Percentiles rank a stretch among this genome's conserved stretches.
Evolutionary conservation across 2,888 invertebrate species (phyloP).

Genomic region (Ceramica pisi): DNA sequence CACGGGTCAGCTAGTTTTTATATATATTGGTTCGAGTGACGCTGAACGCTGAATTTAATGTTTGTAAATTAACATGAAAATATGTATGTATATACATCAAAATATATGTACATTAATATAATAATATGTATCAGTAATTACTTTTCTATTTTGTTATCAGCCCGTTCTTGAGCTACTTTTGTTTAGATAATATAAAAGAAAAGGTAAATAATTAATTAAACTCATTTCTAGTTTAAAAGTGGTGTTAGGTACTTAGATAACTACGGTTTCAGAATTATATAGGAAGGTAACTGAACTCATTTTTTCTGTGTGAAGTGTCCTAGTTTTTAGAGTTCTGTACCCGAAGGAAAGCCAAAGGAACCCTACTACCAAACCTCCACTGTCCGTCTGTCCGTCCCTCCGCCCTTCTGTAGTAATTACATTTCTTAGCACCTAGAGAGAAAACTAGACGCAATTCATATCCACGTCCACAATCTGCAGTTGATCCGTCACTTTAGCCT

Average conservation of each 20-base stretch:
- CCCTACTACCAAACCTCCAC: no score
- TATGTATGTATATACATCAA: background rate
- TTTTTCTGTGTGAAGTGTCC: background rate
- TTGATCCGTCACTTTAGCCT: no score
- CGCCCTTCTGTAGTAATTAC: no score
- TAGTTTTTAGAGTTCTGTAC: background rate
- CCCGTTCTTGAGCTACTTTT: background rate
- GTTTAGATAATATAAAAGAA: slow-evolving; percentile 14
- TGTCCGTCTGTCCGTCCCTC: no score
- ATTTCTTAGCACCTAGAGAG: no score
- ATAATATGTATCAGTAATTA: slow-evolving; percentile 5
- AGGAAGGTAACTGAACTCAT: background rate
- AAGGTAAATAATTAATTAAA: background rate
- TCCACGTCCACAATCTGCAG: no score
- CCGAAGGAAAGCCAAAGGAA: no score
- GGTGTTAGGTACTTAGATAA: slow-evolving; percentile 6
- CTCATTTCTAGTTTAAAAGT: slow-evolving; percentile 1
- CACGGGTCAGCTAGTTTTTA: no score
- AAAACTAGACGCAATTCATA: no score
- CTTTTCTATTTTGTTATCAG: background rate
- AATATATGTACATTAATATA: background rate
- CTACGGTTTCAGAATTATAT: background rate
- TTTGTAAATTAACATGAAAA: background rate
- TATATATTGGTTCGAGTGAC: no score
- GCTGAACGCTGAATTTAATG: no score